Percentiles rank a stretch among this genome's conserved stretches.
phyloP scores from a whole-genome alignment of 2,113 vertebrate species.

The Piprites chloris region DNA sequence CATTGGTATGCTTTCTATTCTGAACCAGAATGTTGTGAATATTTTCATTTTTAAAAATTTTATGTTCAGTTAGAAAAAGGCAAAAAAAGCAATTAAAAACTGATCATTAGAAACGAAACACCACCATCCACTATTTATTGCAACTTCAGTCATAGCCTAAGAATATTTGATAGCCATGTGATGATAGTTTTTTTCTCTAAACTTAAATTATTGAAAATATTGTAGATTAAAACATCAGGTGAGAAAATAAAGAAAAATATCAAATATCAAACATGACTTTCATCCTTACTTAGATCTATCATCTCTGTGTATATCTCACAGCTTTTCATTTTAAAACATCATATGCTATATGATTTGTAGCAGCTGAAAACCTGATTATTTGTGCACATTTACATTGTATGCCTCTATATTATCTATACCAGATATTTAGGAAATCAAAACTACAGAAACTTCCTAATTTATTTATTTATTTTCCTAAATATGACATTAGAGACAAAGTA shows the following conservation, averaged over 20 bases:
- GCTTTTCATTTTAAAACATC: not conserved
- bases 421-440: not conserved
- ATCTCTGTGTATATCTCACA: not conserved
- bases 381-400: not conserved
- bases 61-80: not conserved
- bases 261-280: not conserved
- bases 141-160: not conserved
- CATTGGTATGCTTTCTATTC: not conserved
- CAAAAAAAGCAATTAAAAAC: not conserved
- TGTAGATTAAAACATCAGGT: not conserved
- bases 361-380: not conserved
- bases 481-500: not conserved
- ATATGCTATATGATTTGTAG: not conserved
- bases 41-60: not conserved
- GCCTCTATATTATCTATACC: not conserved
- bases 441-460: not conserved
- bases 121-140: not conserved
- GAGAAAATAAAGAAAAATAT: not conserved
- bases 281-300: not conserved
- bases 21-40: not conserved
- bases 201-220: not conserved
- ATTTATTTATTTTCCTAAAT: not conserved
- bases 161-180: not conserved
- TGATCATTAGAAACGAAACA: not conserved
- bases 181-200: not conserved